Evolutionary conservation across 1,140 invertebrate species (phyloP).

Genomic region (Cydia fagiglandana): DNA sequence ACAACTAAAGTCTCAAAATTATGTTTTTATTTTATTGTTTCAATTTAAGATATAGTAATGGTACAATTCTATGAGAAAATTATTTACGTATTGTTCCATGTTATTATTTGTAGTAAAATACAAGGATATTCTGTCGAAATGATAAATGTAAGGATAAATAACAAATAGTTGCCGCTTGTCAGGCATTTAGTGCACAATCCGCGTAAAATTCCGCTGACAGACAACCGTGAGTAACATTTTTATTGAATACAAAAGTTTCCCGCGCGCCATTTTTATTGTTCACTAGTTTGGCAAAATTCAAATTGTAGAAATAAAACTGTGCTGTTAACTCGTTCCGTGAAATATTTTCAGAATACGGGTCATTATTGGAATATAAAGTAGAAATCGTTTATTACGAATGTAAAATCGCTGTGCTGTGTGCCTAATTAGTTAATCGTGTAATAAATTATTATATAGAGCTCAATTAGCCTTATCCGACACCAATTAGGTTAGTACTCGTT

Average conservation of each 20-base stretch:
- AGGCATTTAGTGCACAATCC: conserved; percentile 23
- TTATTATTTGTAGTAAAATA: too few relatives aligned
- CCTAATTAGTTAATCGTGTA: too few relatives aligned
- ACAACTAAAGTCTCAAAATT: too few relatives aligned
- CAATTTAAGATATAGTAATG: too few relatives aligned
- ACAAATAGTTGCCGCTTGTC: conserved; percentile 3
- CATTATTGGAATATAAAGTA: not conserved
- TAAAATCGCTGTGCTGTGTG: not conserved
- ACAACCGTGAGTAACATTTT: conserved; percentile 28
- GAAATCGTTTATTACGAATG: not conserved
- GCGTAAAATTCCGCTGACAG: conserved; percentile 31
- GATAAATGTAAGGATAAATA: conserved; percentile 1
- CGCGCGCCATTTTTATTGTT: conserved; percentile 24
- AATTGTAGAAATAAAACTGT: conserved; percentile 17
- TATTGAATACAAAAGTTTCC: conserved; percentile 30
- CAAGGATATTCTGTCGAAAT: not conserved
- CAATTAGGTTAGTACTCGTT: too few relatives aligned
- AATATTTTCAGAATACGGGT: not conserved
- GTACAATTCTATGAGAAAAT: too few relatives aligned
- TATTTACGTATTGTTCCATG: not conserved
- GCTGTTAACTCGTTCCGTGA: not conserved
- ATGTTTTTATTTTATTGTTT: too few relatives aligned
- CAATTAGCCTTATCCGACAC: too few relatives aligned
- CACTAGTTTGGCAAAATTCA: conserved; percentile 19
- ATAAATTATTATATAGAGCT: too few relatives aligned